Base-by-base conservation (phyloP, 1,140 invertebrate genomes). In the Zaprionus davidi region DNA sequence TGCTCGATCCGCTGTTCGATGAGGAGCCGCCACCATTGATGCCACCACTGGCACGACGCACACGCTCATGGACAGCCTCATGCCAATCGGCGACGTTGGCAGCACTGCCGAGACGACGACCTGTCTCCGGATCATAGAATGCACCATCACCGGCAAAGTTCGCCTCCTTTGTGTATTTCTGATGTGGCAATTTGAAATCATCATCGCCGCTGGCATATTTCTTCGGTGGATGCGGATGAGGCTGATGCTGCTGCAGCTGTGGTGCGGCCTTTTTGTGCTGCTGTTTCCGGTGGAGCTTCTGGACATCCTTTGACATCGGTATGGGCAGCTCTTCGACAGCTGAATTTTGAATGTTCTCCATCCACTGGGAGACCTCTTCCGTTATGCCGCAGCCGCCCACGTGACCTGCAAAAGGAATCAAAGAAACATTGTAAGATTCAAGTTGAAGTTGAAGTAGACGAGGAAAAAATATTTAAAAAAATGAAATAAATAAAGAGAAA, bases 311-410 rank as follows among this genome's bases (percentile, higher is more conserved):
- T 76, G 91, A 92, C 91, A 92, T 92, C 38, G 91, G 91, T 64
- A 86, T 82, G 34, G 91, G 91, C 57, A 92, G 74, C 77, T 92
- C 91, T 73, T 92, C 91, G 38, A 95, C 95, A 0, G 95, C 97
- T 11, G 97, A 98, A 93, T 97, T 97, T 92, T 98, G 97, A 78
- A 99, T 95, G 72, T 94, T 94, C 74, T 98, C 95, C 98, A 99
- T 99, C 97, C 97, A 98, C 81, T 97, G 95, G 65, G 96, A 95
- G 26, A 98, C 95, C 68, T 97, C 96, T 71, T 97, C 96, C 12
- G 95, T 97, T 41, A 98, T 95, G 51, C 97, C 98, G 93, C 97
- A 98, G 9, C 97, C 97, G 73, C 95, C 95, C 31, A 95, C 95
- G 92, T 96, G 96, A 92, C 96, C 96, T 96, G 91, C 15, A 86